Conservation (phyloP, 2,113 vertebrate species). For the Eclectus roratus region DNA sequence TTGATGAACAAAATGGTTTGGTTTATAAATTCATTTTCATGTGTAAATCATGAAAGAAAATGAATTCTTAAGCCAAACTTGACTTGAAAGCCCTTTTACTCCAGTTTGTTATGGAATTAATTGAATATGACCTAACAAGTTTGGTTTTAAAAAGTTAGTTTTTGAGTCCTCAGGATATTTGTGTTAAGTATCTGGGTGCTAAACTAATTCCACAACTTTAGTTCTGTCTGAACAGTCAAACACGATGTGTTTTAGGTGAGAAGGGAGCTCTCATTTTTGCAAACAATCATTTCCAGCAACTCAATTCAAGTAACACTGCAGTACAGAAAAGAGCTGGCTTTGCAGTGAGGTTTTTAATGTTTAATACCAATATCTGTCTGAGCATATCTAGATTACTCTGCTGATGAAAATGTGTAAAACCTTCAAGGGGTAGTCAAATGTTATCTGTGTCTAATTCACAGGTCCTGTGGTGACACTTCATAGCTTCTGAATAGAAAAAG, state of each 20-base stretch:
- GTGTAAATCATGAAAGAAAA: background rate
- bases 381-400: background rate
- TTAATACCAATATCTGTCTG: background rate
- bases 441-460: background rate
- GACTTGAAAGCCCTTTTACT: background rate
- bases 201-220: background rate
- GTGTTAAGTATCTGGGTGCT: background rate
- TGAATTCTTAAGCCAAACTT: background rate
- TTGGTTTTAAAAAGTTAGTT: background rate
- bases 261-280: background rate
- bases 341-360: background rate
- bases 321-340: background rate
- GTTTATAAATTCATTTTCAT: background rate
- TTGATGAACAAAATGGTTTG: background rate
- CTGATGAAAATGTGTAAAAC: constrained; percentile 22
- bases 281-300: background rate
- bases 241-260: background rate
- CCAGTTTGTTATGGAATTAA: background rate
- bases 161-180: background rate
- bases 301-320: background rate
- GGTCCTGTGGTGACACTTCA: background rate
- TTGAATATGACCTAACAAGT: background rate
- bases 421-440: background rate
- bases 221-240: background rate
- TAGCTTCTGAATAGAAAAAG: background rate